Conservation (phyloP, 2,888 invertebrate species). For the Apocheima hispidaria region DNA sequence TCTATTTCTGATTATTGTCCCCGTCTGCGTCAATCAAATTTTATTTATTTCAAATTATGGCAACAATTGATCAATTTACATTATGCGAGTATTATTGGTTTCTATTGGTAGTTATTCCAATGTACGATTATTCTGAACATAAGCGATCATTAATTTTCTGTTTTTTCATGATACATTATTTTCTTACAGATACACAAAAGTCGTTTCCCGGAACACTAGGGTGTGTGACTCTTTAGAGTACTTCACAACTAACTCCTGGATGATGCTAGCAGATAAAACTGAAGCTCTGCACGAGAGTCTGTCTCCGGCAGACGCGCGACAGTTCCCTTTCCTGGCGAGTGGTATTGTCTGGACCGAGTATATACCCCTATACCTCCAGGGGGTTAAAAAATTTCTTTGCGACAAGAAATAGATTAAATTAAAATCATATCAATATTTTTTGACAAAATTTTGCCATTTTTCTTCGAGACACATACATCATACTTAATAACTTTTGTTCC, state of each 20-base stretch:
- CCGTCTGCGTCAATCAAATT: no score
- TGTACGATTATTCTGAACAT: no score
- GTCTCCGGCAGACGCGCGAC: not conserved
- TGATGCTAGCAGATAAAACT: conserved; percentile 7
- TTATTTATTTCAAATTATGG: no score
- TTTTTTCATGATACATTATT: no score
- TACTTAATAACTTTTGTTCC: no score
- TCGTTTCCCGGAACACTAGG: not conserved
- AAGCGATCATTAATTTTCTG: no score
- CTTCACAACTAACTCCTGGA: conserved; percentile 5
- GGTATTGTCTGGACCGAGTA: conserved; percentile 6
- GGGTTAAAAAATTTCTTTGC: not conserved
- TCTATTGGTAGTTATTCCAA: no score
- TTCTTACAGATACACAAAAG: conserved; percentile 13
- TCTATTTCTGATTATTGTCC: no score
- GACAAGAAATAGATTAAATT: not conserved
- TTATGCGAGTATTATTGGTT: no score
- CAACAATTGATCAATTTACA: no score
- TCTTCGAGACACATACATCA: no score
- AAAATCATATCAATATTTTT: not conserved
- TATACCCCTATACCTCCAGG: not conserved
- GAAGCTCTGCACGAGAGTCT: not conserved
- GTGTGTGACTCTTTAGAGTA: not conserved
- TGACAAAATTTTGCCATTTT: no score
- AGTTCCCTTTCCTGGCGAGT: conserved; percentile 8